These are phyloP conservation scores for Azemiops feae DNA, from an alignment of 2,113 vertebrate genomes.

Conservation along the genomic window DNA sequence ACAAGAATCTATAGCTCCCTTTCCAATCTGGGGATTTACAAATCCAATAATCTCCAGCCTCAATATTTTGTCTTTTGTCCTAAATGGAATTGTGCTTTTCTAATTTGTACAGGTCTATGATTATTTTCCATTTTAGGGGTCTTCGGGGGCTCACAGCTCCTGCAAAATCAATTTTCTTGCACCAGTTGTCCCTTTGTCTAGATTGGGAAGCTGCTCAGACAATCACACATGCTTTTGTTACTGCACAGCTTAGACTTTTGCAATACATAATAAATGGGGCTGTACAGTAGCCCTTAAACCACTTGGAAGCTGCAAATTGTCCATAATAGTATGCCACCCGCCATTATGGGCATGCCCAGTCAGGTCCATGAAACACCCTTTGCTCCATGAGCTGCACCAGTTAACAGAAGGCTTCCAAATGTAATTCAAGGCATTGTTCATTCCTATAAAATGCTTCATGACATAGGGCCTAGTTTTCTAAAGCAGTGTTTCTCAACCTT, in stretches of 20 bases:
- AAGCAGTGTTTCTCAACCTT: background rate
- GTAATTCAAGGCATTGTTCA: background rate
- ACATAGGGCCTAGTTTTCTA: background rate
- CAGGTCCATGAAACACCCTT: background rate
- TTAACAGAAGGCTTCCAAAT: background rate
- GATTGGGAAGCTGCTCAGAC: background rate
- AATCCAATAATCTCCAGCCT: background rate
- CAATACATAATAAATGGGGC: background rate
- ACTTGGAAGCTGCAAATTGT: background rate
- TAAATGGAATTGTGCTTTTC: background rate
- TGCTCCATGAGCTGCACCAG: background rate
- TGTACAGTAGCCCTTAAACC: background rate
- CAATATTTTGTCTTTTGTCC: background rate
- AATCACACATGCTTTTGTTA: background rate
- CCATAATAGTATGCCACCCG: background rate
- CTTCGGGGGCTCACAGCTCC: background rate
- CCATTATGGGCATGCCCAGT: background rate
- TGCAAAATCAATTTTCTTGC: background rate
- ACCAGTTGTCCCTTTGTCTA: background rate
- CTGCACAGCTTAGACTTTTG: background rate
- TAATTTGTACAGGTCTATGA: background rate
- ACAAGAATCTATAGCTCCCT: background rate
- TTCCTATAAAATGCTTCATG: background rate
- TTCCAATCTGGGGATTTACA: background rate
- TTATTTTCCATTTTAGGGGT: background rate